Conservation (phyloP, 2,113 vertebrate species). For the Microcebus ravelobensis region DNA sequence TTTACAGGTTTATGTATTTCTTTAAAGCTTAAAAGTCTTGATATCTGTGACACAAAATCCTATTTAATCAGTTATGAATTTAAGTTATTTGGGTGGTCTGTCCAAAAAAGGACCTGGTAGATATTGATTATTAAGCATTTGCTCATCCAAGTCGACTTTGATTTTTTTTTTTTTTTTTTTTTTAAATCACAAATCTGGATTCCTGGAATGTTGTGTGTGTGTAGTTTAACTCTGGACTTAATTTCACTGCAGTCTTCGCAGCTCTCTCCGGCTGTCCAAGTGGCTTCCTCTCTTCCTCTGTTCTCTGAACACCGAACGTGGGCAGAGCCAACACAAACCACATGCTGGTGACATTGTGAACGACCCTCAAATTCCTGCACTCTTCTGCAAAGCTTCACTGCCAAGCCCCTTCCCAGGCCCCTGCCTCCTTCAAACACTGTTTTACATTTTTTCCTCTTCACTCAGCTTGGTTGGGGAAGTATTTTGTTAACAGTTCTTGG, state of each 20-base stretch:
- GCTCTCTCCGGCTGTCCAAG: neutral
- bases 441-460: neutral
- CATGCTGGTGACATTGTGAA: neutral
- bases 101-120: neutral
- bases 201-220: neutral
- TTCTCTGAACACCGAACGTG: neutral
- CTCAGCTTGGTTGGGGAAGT: neutral
- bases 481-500: conserved; percentile 4
- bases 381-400: neutral
- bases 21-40: neutral
- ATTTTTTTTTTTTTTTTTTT: neutral
- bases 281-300: neutral
- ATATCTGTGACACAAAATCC: neutral
- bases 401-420: neutral
- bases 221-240: neutral
- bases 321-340: neutral
- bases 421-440: neutral
- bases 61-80: neutral
- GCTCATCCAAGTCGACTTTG: neutral
- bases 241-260: neutral
- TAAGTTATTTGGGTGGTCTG: neutral
- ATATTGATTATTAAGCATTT: conserved; percentile 2
- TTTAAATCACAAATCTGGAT: neutral
- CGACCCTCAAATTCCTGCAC: neutral
- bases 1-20: neutral